A percentile compares a stretch with the other conserved stretches of the same genome.
Conservation (phyloP, 2,888 invertebrate genomes). For the Keiferia lycopersicella region DNA sequence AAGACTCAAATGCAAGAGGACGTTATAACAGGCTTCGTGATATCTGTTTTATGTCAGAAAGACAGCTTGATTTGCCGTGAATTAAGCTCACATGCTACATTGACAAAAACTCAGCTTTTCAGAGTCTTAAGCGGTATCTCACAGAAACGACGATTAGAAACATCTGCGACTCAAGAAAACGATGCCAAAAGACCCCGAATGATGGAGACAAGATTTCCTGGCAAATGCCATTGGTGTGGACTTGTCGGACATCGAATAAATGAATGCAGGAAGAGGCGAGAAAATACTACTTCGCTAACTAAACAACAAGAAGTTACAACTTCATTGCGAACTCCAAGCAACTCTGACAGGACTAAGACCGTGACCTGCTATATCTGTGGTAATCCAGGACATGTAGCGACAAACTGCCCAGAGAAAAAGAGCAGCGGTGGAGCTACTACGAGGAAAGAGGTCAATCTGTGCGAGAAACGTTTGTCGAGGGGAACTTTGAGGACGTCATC, state of each 20-base stretch:
- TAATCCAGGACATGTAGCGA: conserved; percentile 13
- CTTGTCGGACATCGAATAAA: conserved; percentile 21
- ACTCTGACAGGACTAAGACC: background rate
- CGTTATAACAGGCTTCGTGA: conserved; percentile 12
- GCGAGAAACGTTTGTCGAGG: conserved; percentile 24
- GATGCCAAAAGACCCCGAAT: conserved; percentile 18
- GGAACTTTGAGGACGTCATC: conserved; percentile 31
- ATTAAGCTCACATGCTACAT: background rate
- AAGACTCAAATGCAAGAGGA: conserved; percentile 24
- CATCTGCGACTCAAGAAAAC: conserved; percentile 1
- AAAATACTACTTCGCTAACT: background rate
- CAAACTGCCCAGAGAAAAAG: conserved; percentile 24
- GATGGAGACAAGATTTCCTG: conserved; percentile 25
- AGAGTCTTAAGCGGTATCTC: background rate
- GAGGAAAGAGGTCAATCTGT: conserved; percentile 10
- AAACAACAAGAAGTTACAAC: background rate
- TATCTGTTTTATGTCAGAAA: conserved; percentile 6
- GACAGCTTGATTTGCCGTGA: conserved; percentile 4
- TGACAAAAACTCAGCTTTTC: no score
- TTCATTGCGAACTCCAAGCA: background rate
- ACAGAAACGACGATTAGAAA: conserved; percentile 1
- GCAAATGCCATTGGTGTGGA: conserved; percentile 29
- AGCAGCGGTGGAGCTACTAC: conserved; percentile 4
- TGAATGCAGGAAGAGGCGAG: conserved; percentile 17
- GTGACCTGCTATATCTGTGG: conserved; percentile 14